Evolutionary conservation across 1,140 invertebrate genomes (phyloP).

Genomic region (Palaemon carinicauda): DNA sequence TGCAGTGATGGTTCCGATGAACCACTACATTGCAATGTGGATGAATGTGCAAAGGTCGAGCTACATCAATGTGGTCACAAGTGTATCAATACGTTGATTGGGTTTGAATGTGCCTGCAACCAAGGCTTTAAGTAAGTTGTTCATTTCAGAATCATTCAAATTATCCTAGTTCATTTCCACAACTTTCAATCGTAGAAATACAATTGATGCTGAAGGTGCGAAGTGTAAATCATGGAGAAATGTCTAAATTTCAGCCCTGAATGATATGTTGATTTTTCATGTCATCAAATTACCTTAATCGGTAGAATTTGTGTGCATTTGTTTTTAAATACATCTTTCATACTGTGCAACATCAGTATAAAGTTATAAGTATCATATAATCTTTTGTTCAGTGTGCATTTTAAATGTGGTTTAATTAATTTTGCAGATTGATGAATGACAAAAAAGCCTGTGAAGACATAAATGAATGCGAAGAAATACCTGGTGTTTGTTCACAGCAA

Average conservation of each 20-base stretch:
- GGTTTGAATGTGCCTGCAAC: conserved; percentile 95
- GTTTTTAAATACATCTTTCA: not conserved
- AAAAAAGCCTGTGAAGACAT: conserved; percentile 91
- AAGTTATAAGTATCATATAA: not conserved
- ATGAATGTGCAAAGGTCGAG: conserved; percentile 92
- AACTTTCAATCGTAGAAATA: not conserved
- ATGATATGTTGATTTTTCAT: too few species aligned
- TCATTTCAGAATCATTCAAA: not conserved
- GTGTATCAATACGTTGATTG: conserved; percentile 90
- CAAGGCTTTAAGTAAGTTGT: conserved; percentile 82
- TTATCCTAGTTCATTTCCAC: not conserved
- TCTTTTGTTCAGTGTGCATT: not conserved
- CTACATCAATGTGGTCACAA: conserved; percentile 94
- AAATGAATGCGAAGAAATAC: conserved; percentile 90
- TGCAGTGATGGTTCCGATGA: conserved; percentile 95
- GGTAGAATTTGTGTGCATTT: too few species aligned
- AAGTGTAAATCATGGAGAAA: too few species aligned
- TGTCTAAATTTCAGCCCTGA: too few species aligned
- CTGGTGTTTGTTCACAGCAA: conserved; percentile 91
- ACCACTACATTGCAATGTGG: conserved; percentile 90
- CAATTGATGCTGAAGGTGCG: too few species aligned
- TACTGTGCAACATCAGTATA: not conserved
- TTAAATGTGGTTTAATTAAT: not conserved
- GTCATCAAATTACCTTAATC: too few species aligned
- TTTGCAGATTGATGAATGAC: conserved; percentile 75